phyloP scores from a whole-genome alignment of 2,113 vertebrate species.

The Symphodus melops region DNA sequence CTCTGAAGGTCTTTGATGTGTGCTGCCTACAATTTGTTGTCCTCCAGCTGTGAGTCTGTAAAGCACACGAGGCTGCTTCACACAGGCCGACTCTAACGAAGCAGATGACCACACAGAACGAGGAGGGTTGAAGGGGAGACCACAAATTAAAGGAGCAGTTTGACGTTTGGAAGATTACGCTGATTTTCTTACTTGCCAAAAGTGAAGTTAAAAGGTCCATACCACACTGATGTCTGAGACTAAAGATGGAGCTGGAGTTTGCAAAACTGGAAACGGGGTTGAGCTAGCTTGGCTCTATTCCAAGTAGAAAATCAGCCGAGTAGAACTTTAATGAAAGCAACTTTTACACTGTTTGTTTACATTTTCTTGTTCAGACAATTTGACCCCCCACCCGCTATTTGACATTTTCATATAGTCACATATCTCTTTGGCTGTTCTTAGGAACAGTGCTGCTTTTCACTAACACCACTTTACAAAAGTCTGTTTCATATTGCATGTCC shows the following conservation, averaged over 20 bases:
- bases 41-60: slow-evolving; percentile 67
- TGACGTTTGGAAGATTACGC: not conserved
- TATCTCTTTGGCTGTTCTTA: too few relatives aligned
- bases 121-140: not conserved
- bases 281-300: too few relatives aligned
- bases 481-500: too few relatives aligned
- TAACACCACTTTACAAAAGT: too few relatives aligned
- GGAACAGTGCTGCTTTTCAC: too few relatives aligned
- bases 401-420: too few relatives aligned
- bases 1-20: slow-evolving; percentile 66
- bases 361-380: too few relatives aligned
- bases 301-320: too few relatives aligned
- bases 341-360: too few relatives aligned
- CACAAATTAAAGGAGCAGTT: slow-evolving; percentile 5
- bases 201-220: not conserved
- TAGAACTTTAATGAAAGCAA: too few relatives aligned
- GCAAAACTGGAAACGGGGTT: not conserved
- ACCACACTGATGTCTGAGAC: not conserved
- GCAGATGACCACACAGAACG: slow-evolving; percentile 55
- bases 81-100: slow-evolving; percentile 29
- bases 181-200: not conserved
- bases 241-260: not conserved
- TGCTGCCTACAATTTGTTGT: slow-evolving; percentile 66
- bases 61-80: slow-evolving; percentile 37
- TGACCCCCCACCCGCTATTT: too few relatives aligned